Conservation (phyloP, 2,797 vertebrate genomes). For the Eulemur mongoz region DNA sequence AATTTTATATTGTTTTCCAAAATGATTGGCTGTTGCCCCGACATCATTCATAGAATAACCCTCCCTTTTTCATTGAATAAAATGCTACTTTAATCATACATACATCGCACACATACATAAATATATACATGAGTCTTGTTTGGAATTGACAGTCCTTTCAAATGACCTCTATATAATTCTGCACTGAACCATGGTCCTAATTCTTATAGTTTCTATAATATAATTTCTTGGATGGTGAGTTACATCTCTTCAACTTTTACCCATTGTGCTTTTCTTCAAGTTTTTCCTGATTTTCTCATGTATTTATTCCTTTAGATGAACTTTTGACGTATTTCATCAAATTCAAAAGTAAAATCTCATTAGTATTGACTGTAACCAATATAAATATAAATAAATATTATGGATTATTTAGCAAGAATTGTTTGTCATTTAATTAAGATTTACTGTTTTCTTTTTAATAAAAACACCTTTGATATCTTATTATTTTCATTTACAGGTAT, state of each 20-base stretch:
- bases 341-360: neutral
- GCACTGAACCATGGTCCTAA: neutral
- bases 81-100: neutral
- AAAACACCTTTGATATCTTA: neutral
- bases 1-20: slow-evolving; percentile 17
- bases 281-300: neutral
- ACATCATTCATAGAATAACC: neutral
- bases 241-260: neutral
- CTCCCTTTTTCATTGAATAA: neutral
- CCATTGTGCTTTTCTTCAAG: neutral
- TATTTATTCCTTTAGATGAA: neutral
- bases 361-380: neutral
- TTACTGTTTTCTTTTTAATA: neutral
- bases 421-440: neutral
- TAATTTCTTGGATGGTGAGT: neutral
- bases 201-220: neutral
- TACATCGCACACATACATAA: neutral
- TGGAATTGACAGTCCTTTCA: neutral
- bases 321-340: neutral
- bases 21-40: neutral
- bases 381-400: neutral
- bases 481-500: neutral
- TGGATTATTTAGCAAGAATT: neutral
- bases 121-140: neutral
- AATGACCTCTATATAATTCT: neutral